phyloP scores from a whole-genome alignment of 1,140 invertebrate genomes.

The Solen grandis region DNA sequence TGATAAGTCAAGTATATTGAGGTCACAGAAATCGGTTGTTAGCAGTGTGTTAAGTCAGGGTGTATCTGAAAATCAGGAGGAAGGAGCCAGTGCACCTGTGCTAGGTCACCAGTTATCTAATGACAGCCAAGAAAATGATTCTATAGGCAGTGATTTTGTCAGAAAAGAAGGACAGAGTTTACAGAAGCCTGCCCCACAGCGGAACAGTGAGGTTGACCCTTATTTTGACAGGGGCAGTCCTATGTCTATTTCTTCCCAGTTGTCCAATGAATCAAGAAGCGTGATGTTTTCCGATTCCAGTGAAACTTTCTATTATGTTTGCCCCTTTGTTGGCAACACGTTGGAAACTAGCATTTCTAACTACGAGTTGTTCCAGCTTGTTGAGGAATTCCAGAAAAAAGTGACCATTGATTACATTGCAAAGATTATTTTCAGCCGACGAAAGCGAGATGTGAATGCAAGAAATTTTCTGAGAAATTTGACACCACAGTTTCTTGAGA shows the following conservation, averaged over 20 bases:
- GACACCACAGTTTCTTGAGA: slow-evolving; percentile 47
- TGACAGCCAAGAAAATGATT: too few relatives aligned
- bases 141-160: too few relatives aligned
- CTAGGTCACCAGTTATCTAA: too few relatives aligned
- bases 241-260: slow-evolving; percentile 15
- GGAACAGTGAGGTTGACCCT: too few relatives aligned
- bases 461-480: slow-evolving; percentile 60
- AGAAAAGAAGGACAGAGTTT: too few relatives aligned
- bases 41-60: too few relatives aligned
- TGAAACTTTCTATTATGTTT: slow-evolving; percentile 44
- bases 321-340: slow-evolving; percentile 24
- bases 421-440: slow-evolving; percentile 64
- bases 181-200: too few relatives aligned
- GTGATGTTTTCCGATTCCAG: slow-evolving; percentile 31
- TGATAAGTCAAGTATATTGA: too few relatives aligned
- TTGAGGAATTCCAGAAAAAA: slow-evolving; percentile 71
- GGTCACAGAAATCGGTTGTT: too few relatives aligned
- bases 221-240: too few relatives aligned
- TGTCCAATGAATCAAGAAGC: slow-evolving; percentile 26
- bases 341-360: slow-evolving; percentile 12
- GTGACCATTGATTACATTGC: slow-evolving; percentile 63
- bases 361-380: slow-evolving; percentile 52
- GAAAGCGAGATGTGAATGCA: slow-evolving; percentile 63
- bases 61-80: too few relatives aligned
- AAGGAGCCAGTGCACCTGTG: too few relatives aligned